phyloP scores from a whole-genome alignment of 2,888 invertebrate species.

The Eilema sororculum region DNA sequence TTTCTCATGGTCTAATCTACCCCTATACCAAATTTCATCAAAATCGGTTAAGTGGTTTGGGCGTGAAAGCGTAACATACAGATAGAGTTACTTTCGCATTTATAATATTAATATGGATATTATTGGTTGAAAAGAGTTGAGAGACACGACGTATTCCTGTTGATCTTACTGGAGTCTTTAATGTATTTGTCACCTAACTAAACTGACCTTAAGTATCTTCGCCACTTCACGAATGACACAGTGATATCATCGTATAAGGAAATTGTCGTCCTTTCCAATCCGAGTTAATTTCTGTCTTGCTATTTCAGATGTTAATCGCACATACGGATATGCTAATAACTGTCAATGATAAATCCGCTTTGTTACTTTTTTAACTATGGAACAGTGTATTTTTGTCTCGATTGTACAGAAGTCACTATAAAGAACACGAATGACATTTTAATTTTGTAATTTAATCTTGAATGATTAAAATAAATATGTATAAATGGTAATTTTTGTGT shows the following conservation, averaged over 20 bases:
- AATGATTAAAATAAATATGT: not conserved
- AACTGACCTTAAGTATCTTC: slow-evolving; percentile 2
- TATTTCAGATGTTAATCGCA: slow-evolving; percentile 13
- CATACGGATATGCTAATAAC: slow-evolving; percentile 8
- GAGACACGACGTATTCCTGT: too few relatives aligned
- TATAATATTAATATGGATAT: too few relatives aligned
- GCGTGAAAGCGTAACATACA: too few relatives aligned
- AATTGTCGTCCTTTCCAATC: slow-evolving; percentile 15
- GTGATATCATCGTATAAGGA: slow-evolving; percentile 17
- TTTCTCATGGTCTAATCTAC: too few relatives aligned
- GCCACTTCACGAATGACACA: slow-evolving; percentile 8
- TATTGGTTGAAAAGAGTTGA: too few relatives aligned
- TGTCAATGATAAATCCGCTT: slow-evolving; percentile 6
- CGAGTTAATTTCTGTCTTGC: slow-evolving; percentile 13
- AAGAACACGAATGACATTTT: not conserved
- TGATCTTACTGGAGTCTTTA: not conserved
- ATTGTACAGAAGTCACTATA: not conserved
- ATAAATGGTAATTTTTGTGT: not conserved
- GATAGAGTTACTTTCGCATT: too few relatives aligned
- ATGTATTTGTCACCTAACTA: not conserved
- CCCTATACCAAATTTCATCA: too few relatives aligned
- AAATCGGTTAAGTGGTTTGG: too few relatives aligned
- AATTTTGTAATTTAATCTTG: not conserved
- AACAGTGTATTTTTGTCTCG: not conserved
- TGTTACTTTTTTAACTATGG: slow-evolving; percentile 2